phyloP scores from a whole-genome alignment of 2,113 vertebrate species.

The Toxotes chatareus region DNA sequence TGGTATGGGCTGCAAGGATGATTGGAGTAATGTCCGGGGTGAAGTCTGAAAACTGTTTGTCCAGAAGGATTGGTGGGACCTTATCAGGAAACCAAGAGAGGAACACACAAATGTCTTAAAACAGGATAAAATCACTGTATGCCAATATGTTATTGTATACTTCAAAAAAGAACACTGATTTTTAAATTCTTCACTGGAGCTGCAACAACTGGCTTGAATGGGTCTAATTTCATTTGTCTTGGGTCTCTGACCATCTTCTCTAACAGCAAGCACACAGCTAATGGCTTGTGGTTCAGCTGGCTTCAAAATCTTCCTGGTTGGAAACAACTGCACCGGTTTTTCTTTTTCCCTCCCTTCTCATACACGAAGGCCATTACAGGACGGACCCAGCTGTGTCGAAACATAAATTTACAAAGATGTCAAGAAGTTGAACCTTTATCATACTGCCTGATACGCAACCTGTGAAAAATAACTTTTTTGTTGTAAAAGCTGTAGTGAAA shows the following conservation, averaged over 20 bases:
- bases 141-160: neutral
- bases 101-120: slow-evolving; percentile 1
- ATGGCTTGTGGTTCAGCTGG: slow-evolving; percentile 66
- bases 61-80: slow-evolving; percentile 94
- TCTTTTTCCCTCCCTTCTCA: slow-evolving; percentile 6
- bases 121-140: neutral
- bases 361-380: slow-evolving; percentile 15
- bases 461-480: neutral
- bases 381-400: neutral
- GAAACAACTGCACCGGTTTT: slow-evolving; percentile 20
- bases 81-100: slow-evolving; percentile 62
- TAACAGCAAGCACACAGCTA: slow-evolving; percentile 57
- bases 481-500: slow-evolving; percentile 21
- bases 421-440: neutral
- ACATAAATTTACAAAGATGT: slow-evolving; percentile 16
- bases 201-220: slow-evolving; percentile 14
- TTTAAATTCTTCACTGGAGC: slow-evolving; percentile 4
- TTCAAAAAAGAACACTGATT: slow-evolving; percentile 24
- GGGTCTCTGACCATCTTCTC: slow-evolving; percentile 33
- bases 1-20: slow-evolving; percentile 97
- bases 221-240: slow-evolving; percentile 44
- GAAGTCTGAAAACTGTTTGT: slow-evolving; percentile 98
- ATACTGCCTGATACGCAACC: neutral
- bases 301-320: slow-evolving; percentile 38
- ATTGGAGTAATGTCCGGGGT: slow-evolving; percentile 98